Evolutionary conservation across 2,113 vertebrate species (phyloP), one percentile per base, ranked within the genome.

Genomic region (Pristiophorus japonicus): DNA sequence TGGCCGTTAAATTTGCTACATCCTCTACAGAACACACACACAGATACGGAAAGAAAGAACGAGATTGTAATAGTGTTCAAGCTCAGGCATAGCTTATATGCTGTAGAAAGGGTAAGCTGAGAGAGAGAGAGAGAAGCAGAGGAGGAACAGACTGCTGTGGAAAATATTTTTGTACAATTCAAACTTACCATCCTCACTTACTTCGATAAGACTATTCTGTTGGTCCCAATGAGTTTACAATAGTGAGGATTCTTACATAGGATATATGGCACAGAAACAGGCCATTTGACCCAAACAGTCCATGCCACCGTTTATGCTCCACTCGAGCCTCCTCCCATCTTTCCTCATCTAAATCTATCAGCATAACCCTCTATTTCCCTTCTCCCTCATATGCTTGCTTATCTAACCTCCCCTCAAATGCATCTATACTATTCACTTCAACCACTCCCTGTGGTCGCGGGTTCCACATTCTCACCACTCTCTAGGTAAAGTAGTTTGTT

Each of bases 1-100:
- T 99, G 97, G 99, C 99, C 97, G 99, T 99, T 98, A 99, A 99
- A 98, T 99, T 99, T 99, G 99, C 99, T 98, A 99, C 99, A 97
- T 99, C 99, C 98, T 99, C 99, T 99, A 98, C 96, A 97, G 98
- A 98, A 98, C 98, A 98, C 97, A 98, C 97, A 97, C 2, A 96
- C 65, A 96, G 81, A 96, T 95, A 97, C 95, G 97, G 96, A 97
- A 97, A 97, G 96, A 97, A 97, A 98, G 97, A 97, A 97, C 97
- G 97, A 98, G 96, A 97, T 96, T 97, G 55, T 95, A 73, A 81
- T 63, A 18, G 51, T 18, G 75, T 38, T 59, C 11, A 34, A 95
- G 59, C 7, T 14, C 18, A 95, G 12, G 24, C 34, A 45, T 81
- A 65, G n/a, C 4, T 95, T 55, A 81, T 85, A 51, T 22, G 75